These are phyloP conservation scores for Acleris holmiana DNA, from an alignment of 2,888 invertebrate species.

Conservation along the genomic window DNA sequence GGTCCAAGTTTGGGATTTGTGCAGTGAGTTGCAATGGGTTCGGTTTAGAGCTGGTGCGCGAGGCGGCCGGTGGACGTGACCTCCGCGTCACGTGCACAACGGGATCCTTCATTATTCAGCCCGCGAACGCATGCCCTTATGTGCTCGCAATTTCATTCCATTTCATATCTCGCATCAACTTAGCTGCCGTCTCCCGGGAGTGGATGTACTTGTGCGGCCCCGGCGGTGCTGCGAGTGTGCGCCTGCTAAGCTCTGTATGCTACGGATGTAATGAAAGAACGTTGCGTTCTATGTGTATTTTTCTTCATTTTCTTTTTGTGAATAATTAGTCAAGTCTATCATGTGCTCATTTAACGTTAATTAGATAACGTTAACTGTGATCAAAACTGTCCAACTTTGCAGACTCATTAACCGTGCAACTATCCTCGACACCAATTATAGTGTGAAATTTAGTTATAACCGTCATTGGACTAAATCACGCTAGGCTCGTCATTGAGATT, in stretches of 20 bases:
- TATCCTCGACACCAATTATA: conserved; percentile 20
- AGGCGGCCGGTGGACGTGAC: conserved; percentile 66
- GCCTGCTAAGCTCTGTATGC: conserved; percentile 15
- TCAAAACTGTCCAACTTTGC: no score
- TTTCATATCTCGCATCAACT: conserved; percentile 54
- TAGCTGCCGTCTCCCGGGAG: conserved; percentile 41
- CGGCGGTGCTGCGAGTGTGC: conserved; percentile 9
- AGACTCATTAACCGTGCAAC: conserved; percentile 1
- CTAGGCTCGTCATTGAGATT: conserved; percentile 7
- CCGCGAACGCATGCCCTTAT: conserved; percentile 56
- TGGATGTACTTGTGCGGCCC: conserved; percentile 25
- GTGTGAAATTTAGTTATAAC: conserved; percentile 28
- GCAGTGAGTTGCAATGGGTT: conserved; percentile 44
- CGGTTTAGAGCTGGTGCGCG: conserved; percentile 65
- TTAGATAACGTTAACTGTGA: not conserved
- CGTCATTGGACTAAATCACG: conserved; percentile 12
- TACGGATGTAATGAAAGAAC: conserved; percentile 21
- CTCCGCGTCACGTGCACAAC: conserved; percentile 63
- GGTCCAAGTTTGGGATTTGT: conserved; percentile 32
- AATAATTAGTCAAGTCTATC: not conserved
- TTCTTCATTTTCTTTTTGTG: conserved; percentile 8
- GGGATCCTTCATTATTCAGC: conserved; percentile 68
- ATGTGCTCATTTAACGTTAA: not conserved
- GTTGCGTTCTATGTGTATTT: conserved; percentile 16
- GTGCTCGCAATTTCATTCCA: conserved; percentile 56